Percentiles rank a stretch among this genome's conserved stretches.
Conservation (phyloP, 2,113 vertebrate genomes). For the Phycodurus eques region DNA sequence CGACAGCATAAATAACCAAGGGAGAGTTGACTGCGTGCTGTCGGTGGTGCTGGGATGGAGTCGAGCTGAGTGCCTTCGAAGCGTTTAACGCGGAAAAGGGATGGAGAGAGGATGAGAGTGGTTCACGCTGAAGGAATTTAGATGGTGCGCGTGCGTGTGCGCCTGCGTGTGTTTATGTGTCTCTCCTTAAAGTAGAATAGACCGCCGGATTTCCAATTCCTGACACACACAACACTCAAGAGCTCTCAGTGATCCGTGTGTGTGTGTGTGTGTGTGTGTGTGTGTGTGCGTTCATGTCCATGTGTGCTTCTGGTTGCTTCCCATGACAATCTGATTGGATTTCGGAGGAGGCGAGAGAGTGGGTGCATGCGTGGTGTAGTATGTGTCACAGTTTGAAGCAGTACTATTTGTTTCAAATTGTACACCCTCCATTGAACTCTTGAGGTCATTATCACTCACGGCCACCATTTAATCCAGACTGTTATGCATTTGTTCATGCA, state of each 20-base stretch:
- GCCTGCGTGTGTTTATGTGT: slow-evolving; percentile 34
- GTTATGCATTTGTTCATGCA: slow-evolving; percentile 43
- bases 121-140: slow-evolving; percentile 72
- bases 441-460: slow-evolving; percentile 29
- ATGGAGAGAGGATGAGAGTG: slow-evolving; percentile 54
- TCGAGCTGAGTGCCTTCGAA: slow-evolving; percentile 36
- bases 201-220: slow-evolving; percentile 37
- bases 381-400: slow-evolving; percentile 61
- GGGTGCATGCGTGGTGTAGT: slow-evolving; percentile 13
- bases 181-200: slow-evolving; percentile 40
- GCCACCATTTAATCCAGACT: slow-evolving; percentile 24
- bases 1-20: slow-evolving; percentile 58
- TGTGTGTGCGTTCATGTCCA: slow-evolving; percentile 36
- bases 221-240: slow-evolving; percentile 19
- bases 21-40: slow-evolving; percentile 55
- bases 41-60: slow-evolving; percentile 30
- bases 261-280: slow-evolving; percentile 13
- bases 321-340: slow-evolving; percentile 58
- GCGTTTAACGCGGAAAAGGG: slow-evolving; percentile 40
- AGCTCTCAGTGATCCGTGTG: slow-evolving; percentile 5
- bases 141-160: slow-evolving; percentile 43
- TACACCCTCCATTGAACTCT: slow-evolving; percentile 33
- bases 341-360: background rate
- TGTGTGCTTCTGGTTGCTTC: slow-evolving; percentile 40
- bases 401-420: slow-evolving; percentile 23